These are phyloP conservation scores for Conchocele bisecta DNA, from an alignment of 2,888 invertebrate species.

Conservation along the genomic window DNA sequence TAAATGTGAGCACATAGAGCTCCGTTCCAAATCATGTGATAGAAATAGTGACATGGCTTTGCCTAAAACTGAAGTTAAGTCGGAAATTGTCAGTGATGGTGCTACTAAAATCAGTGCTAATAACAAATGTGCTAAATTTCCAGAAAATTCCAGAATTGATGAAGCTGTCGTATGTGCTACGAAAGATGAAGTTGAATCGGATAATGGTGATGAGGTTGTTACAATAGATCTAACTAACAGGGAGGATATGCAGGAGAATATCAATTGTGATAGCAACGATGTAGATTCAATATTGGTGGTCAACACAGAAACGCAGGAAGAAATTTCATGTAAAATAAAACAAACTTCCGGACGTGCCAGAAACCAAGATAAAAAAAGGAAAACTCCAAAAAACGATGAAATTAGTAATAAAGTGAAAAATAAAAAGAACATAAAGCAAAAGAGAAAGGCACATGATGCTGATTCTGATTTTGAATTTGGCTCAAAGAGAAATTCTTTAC, in stretches of 20 bases:
- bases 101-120: not conserved
- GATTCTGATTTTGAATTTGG: slow-evolving; percentile 55
- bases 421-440: not conserved
- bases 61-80: not conserved
- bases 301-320: too few species aligned
- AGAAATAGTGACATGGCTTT: not conserved
- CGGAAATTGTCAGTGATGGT: not conserved
- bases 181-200: not conserved
- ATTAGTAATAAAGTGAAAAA: not conserved
- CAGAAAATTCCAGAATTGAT: not conserved
- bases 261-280: not conserved
- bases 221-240: too few species aligned
- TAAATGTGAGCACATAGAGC: too few species aligned
- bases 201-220: not conserved
- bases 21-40: too few species aligned
- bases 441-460: slow-evolving; percentile 25
- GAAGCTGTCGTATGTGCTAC: not conserved
- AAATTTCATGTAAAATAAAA: too few species aligned
- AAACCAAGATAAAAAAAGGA: too few species aligned
- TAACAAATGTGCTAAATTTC: not conserved
- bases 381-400: too few species aligned
- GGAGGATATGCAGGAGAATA: not conserved
- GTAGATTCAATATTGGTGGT: too few species aligned
- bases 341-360: too few species aligned
- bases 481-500: slow-evolving; percentile 60